Base-by-base conservation (phyloP, 2,113 vertebrate genomes). In the Atherinomorus stipes region DNA sequence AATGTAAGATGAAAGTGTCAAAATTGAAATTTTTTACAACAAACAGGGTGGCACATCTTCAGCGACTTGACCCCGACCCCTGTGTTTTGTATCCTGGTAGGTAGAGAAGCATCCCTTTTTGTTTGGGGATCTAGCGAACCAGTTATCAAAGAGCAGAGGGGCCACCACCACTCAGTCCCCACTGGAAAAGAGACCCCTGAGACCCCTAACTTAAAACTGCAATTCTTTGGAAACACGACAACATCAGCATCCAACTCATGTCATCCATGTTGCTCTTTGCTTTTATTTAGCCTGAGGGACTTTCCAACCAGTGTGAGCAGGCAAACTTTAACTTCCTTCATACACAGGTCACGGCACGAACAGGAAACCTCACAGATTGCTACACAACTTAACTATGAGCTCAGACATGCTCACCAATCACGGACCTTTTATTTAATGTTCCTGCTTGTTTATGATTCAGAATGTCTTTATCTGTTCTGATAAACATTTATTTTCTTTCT, bases 301-400 rank as follows among this genome's bases (percentile, higher is more conserved):
- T 85, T 85, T 86, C 78, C 84, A 77, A 0, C 58, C 40, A 12
- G 15, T n/a, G 28, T 19, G 1, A 69, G 7, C 34, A 62, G 11
- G 1, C 4, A 42, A 37, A 45, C 31, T 16, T 28, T 16, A 61
- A n/a, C 45, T 72, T 75, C 72, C 62, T 60, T 12, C 44, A 4
- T 0, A n/a, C 31, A 28, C 76, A 75, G 66, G 70, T 54, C 56
- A 57, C 56, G 56, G 61, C 63, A 1, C 37, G 59, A 80, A 52
- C 59, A 4, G n/a, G 12, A 50, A 19, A 21, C 18, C 8, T 69
- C 38, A 64, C 8, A 47, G 50, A 69, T 71, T 64, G 71, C 21
- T 67, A 44, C 44, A 23, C 72, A 63, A 19, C 21, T 44, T 53
- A 2, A 62, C 16, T 53, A 22, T 45, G 2, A 71, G 65, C 26